These are phyloP conservation scores for Bovichtus variegatus DNA, from an alignment of 2,797 vertebrate genomes.

Conservation along the genomic window DNA sequence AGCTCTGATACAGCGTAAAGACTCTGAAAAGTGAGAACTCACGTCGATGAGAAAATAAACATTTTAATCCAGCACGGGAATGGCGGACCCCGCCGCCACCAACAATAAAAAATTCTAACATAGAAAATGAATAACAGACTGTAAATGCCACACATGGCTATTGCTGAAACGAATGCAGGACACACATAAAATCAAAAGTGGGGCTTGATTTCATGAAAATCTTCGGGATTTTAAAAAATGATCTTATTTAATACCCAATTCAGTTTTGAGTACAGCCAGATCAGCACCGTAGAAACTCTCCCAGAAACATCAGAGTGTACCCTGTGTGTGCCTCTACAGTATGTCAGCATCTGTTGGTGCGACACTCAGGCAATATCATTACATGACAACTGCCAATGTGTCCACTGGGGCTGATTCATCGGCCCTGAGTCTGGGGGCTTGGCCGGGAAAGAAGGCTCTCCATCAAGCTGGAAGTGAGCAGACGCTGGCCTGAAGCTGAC, in stretches of 20 bases:
- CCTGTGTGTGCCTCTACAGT: constrained; percentile 8
- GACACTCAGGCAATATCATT: constrained; percentile 80
- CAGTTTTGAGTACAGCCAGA: background rate
- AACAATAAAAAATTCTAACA: background rate
- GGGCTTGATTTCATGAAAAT: background rate
- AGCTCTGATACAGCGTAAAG: background rate
- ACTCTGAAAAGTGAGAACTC: background rate
- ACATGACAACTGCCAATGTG: constrained; percentile 85
- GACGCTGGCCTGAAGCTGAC: constrained; percentile 73
- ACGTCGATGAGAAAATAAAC: background rate
- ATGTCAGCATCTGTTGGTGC: constrained; percentile 36
- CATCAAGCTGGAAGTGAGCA: constrained; percentile 81
- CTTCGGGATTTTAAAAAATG: background rate
- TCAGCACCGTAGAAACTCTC: constrained; percentile 27
- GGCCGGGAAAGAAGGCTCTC: constrained; percentile 81
- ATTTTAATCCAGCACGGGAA: background rate
- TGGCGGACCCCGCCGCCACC: background rate
- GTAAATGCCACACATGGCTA: background rate
- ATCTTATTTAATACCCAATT: background rate
- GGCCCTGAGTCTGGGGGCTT: constrained; percentile 57
- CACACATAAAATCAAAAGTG: background rate
- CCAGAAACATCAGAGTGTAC: constrained; percentile 42
- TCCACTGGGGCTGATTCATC: constrained; percentile 82
- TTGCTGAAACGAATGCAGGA: background rate
- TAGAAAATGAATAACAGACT: background rate